Evolutionary conservation across 2,888 invertebrate species (phyloP).

Genomic region (Leptopilina drosophilae): DNA sequence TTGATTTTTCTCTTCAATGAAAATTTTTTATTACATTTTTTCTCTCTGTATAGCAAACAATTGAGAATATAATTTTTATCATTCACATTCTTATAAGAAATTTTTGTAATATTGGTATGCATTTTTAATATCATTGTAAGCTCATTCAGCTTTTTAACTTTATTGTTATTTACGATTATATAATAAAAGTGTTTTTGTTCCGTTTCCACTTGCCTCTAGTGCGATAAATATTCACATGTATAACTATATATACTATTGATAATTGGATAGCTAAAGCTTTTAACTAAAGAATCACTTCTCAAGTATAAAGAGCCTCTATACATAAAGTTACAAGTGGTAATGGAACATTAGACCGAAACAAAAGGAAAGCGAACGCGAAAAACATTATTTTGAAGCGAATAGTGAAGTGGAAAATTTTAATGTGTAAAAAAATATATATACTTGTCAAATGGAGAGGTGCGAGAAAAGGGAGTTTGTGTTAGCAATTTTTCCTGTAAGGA

Average conservation of each 20-base stretch:
- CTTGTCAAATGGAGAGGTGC: constrained; percentile 70
- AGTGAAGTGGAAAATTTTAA: not conserved
- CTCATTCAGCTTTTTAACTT: not conserved
- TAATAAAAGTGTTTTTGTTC: constrained; percentile 1
- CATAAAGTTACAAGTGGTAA: constrained; percentile 39
- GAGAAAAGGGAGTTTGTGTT: constrained; percentile 49
- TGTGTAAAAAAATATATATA: constrained; percentile 20
- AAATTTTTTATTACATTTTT: too few relatives aligned
- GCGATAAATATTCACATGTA: constrained; percentile 12
- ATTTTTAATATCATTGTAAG: too few relatives aligned
- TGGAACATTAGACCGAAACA: not conserved
- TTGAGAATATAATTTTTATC: too few relatives aligned
- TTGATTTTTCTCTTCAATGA: too few relatives aligned
- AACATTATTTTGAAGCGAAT: constrained; percentile 22
- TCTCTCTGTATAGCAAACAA: too few relatives aligned
- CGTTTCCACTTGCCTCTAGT: not conserved
- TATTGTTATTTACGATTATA: not conserved
- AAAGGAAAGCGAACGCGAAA: constrained; percentile 14
- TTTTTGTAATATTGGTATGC: too few relatives aligned
- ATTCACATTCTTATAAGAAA: too few relatives aligned
- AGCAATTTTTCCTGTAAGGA: not conserved
- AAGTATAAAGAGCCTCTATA: not conserved
- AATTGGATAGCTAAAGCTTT: constrained; percentile 45
- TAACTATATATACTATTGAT: constrained; percentile 31
- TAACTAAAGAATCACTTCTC: constrained; percentile 25